A percentile compares a stretch with the other conserved stretches of the same genome.
These are phyloP conservation scores for Acronicta alni DNA, from an alignment of 2,888 invertebrate species.

Conservation along the genomic window DNA sequence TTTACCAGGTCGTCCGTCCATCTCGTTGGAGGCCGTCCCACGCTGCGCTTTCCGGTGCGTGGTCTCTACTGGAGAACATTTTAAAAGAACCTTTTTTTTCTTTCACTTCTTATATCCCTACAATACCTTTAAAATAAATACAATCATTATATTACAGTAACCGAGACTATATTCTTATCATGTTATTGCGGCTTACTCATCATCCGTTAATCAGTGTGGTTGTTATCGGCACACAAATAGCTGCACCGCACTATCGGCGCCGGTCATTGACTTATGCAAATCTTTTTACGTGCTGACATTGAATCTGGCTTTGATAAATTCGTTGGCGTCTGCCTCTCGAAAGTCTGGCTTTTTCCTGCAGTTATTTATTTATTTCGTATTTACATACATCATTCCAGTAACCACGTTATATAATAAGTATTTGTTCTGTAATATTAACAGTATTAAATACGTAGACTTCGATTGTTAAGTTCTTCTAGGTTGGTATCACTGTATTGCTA, in stretches of 20 bases:
- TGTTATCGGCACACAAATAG: constrained; percentile 48
- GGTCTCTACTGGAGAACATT: too few relatives aligned
- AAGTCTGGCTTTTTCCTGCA: constrained; percentile 25
- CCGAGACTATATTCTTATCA: constrained; percentile 41
- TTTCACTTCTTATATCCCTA: too few relatives aligned
- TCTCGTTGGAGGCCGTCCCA: too few relatives aligned
- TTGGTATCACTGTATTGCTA: too few relatives aligned
- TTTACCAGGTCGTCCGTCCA: too few relatives aligned
- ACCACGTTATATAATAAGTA: too few relatives aligned
- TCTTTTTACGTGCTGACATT: constrained; percentile 57
- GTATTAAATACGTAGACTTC: too few relatives aligned
- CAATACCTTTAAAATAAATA: neutral
- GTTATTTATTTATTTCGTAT: constrained; percentile 1
- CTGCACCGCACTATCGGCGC: constrained; percentile 40
- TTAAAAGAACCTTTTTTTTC: too few relatives aligned
- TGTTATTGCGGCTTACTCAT: constrained; percentile 50
- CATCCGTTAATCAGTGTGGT: constrained; percentile 51
- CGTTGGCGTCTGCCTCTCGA: constrained; percentile 15
- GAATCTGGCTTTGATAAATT: constrained; percentile 46
- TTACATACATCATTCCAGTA: too few relatives aligned
- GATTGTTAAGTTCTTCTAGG: too few relatives aligned
- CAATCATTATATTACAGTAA: constrained; percentile 5
- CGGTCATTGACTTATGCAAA: constrained; percentile 67
- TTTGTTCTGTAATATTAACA: too few relatives aligned
- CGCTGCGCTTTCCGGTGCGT: too few relatives aligned